A percentile compares a stretch with the other conserved stretches of the same genome.
phyloP scores from a whole-genome alignment of 1,140 invertebrate genomes.

The Papilio machaon region DNA sequence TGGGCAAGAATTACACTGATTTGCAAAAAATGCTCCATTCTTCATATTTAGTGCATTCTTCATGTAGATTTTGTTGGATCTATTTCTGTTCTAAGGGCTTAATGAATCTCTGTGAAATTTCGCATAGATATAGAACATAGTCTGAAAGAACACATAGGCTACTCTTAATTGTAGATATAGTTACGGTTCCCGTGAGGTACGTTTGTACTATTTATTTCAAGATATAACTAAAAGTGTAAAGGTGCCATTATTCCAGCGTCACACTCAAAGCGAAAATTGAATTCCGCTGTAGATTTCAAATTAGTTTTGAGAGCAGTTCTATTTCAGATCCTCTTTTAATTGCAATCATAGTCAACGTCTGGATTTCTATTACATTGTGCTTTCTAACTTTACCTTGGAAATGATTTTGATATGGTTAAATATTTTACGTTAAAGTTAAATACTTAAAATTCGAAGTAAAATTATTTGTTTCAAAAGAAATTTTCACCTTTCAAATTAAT shows the following conservation, averaged over 20 bases:
- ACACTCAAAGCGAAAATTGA: slow-evolving; percentile 22
- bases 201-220: not conserved
- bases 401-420: slow-evolving; percentile 14
- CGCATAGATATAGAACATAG: too few species aligned
- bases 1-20: not conserved
- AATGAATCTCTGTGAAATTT: too few species aligned
- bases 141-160: too few species aligned
- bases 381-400: slow-evolving; percentile 10
- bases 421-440: not conserved
- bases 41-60: too few species aligned
- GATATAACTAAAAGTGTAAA: slow-evolving; percentile 4
- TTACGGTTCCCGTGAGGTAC: too few species aligned
- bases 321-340: slow-evolving; percentile 28
- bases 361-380: not conserved
- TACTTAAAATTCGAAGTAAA: not conserved
- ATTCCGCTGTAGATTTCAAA: slow-evolving; percentile 35
- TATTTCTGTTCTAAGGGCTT: too few species aligned
- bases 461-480: too few species aligned
- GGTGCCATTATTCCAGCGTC: not conserved
- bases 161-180: too few species aligned
- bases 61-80: too few species aligned
- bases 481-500: too few species aligned
- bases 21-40: too few species aligned
- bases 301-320: slow-evolving; percentile 24
- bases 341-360: slow-evolving; percentile 16